These are phyloP conservation scores for Etheostoma perlongum DNA, from an alignment of 2,797 vertebrate species.

Conservation along the genomic window DNA sequence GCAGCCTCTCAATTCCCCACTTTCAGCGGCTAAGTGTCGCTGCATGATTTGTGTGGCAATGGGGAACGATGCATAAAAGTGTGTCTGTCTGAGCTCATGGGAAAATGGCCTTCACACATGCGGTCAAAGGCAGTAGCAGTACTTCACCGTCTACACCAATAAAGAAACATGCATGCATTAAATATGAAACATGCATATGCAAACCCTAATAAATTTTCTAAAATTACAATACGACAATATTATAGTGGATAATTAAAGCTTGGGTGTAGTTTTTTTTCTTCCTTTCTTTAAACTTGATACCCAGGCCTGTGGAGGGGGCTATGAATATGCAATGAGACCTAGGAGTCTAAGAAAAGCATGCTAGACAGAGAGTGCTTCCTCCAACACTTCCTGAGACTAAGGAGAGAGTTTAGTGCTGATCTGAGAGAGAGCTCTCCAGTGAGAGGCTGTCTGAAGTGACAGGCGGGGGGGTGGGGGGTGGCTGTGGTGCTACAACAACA, in stretches of 20 bases:
- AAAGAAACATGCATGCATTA: slow-evolving; percentile 17
- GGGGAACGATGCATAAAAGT: slow-evolving; percentile 49
- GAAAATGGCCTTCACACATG: slow-evolving; percentile 48
- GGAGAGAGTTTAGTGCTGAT: slow-evolving; percentile 77
- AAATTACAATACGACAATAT: slow-evolving; percentile 41
- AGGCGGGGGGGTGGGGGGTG: slow-evolving; percentile 35
- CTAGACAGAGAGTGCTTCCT: slow-evolving; percentile 71
- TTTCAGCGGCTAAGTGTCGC: slow-evolving; percentile 37
- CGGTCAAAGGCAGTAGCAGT: slow-evolving; percentile 20
- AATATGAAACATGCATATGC: slow-evolving; percentile 36
- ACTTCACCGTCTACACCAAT: slow-evolving; percentile 29
- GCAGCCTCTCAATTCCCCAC: slow-evolving; percentile 48
- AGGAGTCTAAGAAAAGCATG: slow-evolving; percentile 70
- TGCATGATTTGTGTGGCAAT: slow-evolving; percentile 60
- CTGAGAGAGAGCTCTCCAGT: slow-evolving; percentile 75
- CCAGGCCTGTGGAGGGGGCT: slow-evolving; percentile 44
- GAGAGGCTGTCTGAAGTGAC: slow-evolving; percentile 79
- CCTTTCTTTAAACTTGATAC: slow-evolving; percentile 53
- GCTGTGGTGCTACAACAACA: slow-evolving; percentile 60
- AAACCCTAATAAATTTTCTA: background rate
- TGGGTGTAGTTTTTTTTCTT: slow-evolving; percentile 12
- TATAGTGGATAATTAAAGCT: slow-evolving; percentile 58
- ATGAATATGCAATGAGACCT: slow-evolving; percentile 79
- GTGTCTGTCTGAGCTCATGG: slow-evolving; percentile 41
- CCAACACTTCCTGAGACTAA: slow-evolving; percentile 78